These are phyloP conservation scores for Contarinia nasturtii DNA, from an alignment of 1,140 invertebrate genomes.

Conservation along the genomic window DNA sequence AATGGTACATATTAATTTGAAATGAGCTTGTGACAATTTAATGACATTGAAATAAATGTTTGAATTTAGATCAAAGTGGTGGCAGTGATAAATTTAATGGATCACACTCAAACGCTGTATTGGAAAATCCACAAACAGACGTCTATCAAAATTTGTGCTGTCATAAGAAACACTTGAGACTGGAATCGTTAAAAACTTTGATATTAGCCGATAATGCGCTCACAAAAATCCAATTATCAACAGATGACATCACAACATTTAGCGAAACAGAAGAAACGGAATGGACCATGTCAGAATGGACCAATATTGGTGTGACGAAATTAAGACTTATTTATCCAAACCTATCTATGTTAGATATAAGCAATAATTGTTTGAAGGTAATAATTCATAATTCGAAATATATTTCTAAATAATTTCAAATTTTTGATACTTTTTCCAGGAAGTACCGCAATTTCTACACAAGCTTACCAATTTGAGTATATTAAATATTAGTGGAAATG, in stretches of 20 bases:
- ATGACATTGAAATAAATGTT: too few species aligned
- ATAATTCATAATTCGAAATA: not conserved
- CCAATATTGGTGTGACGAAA: slow-evolving; percentile 28
- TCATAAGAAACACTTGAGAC: slow-evolving; percentile 53
- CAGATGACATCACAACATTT: slow-evolving; percentile 39
- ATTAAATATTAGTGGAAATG: slow-evolving; percentile 81
- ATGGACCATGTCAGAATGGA: slow-evolving; percentile 21
- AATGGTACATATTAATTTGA: slow-evolving; percentile 9
- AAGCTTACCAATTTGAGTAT: slow-evolving; percentile 78
- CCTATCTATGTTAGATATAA: slow-evolving; percentile 87
- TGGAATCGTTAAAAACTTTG: slow-evolving; percentile 22
- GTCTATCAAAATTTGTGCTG: slow-evolving; percentile 62
- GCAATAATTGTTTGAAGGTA: slow-evolving; percentile 56
- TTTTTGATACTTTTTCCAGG: slow-evolving; percentile 19
- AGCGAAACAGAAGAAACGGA: slow-evolving; percentile 12
- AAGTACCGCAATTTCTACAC: slow-evolving; percentile 68
- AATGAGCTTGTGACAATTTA: too few species aligned
- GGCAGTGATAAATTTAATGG: not conserved
- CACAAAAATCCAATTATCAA: slow-evolving; percentile 53
- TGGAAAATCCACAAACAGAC: slow-evolving; percentile 36
- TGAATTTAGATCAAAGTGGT: too few species aligned
- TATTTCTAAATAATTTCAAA: not conserved
- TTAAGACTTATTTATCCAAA: slow-evolving; percentile 73
- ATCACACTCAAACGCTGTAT: slow-evolving; percentile 9
- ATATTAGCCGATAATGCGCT: slow-evolving; percentile 74